Base-by-base conservation (phyloP, 1,140 invertebrate species). In the Dolichoris vasculosae region DNA sequence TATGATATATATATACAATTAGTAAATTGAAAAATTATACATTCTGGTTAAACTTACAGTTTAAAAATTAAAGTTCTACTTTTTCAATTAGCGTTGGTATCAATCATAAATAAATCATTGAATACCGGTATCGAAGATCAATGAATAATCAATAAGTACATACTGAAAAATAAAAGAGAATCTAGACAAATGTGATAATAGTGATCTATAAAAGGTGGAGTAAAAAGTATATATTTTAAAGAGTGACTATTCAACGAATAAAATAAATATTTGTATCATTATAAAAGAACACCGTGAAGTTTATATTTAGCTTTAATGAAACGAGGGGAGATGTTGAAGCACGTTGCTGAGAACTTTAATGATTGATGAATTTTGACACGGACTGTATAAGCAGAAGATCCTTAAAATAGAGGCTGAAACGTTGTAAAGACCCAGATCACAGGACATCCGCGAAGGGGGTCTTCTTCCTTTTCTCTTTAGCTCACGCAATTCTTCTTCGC, bases 381-480 rank as follows among this genome's bases (percentile, higher is more conserved):
- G 78, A 43, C 59, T 67, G 59, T 46, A 30, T 30, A 38, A 38
- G n/a, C 59, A 55, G 35, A 55, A 7, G 76, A 38, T n/a, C 51
- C 35, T 64, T 64, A 55, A 64, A 67, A 67, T 80, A 67, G 59
- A 64, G 78, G 9, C 11, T n/a, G 38, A 67, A 63, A n/a, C 4
- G 23, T 73, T 13, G 23, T 9, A 17, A 43, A 43, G 69, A 26
- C 46, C 75, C 7, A 23, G 46, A 76, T 48, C 26, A 76, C 73
- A 77, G 82, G 82, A 83, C 35, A 83, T 76, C 82, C 51, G 69
- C 71, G 71, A 75, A 83, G 51, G 71, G 71, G 82, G 43, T 83
- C 73, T 26, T 67, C 59, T 76, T 75, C 38, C 59, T 6, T 80
- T 67, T 80, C 59, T 43, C 55, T 76, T 17, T n/a, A 59, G 20